Evolutionary conservation across 2,888 invertebrate genomes (phyloP).

Genomic region (Octonoba sinensis): DNA sequence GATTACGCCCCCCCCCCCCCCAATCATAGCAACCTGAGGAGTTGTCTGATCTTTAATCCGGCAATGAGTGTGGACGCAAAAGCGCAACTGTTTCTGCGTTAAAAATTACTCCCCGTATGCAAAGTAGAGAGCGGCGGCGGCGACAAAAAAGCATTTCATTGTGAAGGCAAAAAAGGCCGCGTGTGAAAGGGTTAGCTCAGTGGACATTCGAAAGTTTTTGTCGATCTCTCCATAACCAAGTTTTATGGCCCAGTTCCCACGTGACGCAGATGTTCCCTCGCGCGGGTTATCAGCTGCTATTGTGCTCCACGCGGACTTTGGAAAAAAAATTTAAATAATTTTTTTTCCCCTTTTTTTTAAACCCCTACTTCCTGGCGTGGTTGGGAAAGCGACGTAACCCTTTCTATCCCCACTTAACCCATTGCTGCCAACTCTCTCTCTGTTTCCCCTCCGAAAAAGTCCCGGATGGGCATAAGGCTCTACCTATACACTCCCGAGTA

Average conservation of each 20-base stretch:
- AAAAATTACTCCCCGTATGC: too few species aligned
- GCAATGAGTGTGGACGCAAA: too few species aligned
- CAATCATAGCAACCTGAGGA: too few species aligned
- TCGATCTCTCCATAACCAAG: constrained; percentile 43
- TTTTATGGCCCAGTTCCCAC: constrained; percentile 65
- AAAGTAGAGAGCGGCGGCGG: neutral
- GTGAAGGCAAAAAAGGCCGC: constrained; percentile 20
- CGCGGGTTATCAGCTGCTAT: constrained; percentile 63
- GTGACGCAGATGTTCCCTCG: constrained; percentile 63
- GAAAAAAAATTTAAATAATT: constrained; percentile 23
- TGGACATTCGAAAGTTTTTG: constrained; percentile 51
- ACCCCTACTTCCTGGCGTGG: constrained; percentile 61
- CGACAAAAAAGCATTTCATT: constrained; percentile 26
- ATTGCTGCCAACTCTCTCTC: constrained; percentile 52
- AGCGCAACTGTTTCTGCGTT: too few species aligned
- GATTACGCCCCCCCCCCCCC: too few species aligned
- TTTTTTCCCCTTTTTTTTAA: constrained; percentile 50
- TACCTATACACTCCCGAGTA: constrained; percentile 40
- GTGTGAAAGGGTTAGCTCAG: constrained; percentile 53
- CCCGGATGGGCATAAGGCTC: constrained; percentile 50
- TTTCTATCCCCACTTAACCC: constrained; percentile 64
- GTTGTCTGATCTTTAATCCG: too few species aligned
- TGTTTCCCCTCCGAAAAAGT: constrained; percentile 54
- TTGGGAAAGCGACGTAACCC: constrained; percentile 63
- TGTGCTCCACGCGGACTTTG: constrained; percentile 56